These are phyloP conservation scores for Phoxinus phoxinus DNA, from an alignment of 2,113 vertebrate genomes.

Conservation along the genomic window DNA sequence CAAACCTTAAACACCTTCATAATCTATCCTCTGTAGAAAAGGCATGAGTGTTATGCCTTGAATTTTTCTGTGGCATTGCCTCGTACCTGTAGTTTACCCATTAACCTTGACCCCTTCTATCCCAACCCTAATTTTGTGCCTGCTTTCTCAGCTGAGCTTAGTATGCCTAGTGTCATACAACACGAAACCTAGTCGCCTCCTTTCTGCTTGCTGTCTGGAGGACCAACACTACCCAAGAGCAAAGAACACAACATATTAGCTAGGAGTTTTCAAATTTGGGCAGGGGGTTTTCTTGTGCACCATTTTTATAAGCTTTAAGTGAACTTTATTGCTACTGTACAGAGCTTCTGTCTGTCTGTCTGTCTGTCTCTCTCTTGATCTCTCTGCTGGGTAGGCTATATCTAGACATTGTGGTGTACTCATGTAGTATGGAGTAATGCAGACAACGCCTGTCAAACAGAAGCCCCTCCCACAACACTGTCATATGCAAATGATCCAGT, in stretches of 20 bases:
- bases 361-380: constrained; percentile 49
- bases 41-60: constrained; percentile 75
- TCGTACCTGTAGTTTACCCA: constrained; percentile 68
- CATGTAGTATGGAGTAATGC: constrained; percentile 78
- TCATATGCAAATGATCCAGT: constrained; percentile 71
- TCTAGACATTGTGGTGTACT: constrained; percentile 80
- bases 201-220: constrained; percentile 40
- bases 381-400: constrained; percentile 65
- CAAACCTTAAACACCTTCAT: constrained; percentile 36
- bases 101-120: constrained; percentile 59
- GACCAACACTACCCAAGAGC: constrained; percentile 36
- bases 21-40: constrained; percentile 61
- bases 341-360: constrained; percentile 55
- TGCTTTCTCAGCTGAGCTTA: constrained; percentile 67
- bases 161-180: constrained; percentile 37
- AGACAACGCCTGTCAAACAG: constrained; percentile 65
- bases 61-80: constrained; percentile 76
- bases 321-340: constrained; percentile 55
- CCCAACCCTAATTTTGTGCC: constrained; percentile 67
- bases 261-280: constrained; percentile 50
- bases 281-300: constrained; percentile 39
- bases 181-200: not conserved
- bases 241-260: constrained; percentile 40
- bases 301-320: constrained; percentile 68
- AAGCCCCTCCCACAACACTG: constrained; percentile 57